Evolutionary conservation across 2,888 invertebrate genomes (phyloP), one percentile per base, ranked within the genome.

Genomic region (Andricus quercusramuli): DNA sequence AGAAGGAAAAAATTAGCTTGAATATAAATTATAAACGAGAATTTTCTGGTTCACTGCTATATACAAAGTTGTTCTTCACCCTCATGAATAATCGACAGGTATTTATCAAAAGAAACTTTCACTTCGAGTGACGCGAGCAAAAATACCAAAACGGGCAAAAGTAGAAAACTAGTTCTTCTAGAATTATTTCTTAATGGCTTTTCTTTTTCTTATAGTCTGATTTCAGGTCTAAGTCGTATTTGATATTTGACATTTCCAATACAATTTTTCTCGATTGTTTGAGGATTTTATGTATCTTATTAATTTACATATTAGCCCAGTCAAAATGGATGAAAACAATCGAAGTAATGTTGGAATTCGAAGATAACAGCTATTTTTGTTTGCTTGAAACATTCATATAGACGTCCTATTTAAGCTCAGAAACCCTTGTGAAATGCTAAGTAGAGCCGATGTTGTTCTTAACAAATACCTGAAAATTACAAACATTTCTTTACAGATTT

Each of bases 141-240:
- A 80, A 68, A 68, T 77, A 80, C 29, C 22, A 44, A 51, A 65
- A 62, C 22, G 51, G 76, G 22, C 17, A 32, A 74, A 11, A 44
- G 66, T 44, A 25, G 47, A 59, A 59, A 59, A 59, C 59, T 59
- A 59, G 59, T 59, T 22, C 59, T 22, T 59, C 22, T 22, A 22
- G 22, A 59, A 22, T 59, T 22, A 59, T 22, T 59, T 22, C 59
- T 4, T 59, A 59, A 59, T 59, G 11, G 4, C 4, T 59, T 59
- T 59, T 56, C n/a, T 56, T 59, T 59, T 59, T n/a, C 59, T 47
- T 17, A 47, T 47, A 59, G 59, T 59, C 22, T 59, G 22, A 22
- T 59, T 13, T 22, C 20, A 22, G 22, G 59, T 11, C 11, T 4
- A 13, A 59, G 13, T 22, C 56, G 3, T n/a, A 56, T 56, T 56